Conservation (phyloP, 2,113 vertebrate species). For the Fregata magnificens region DNA sequence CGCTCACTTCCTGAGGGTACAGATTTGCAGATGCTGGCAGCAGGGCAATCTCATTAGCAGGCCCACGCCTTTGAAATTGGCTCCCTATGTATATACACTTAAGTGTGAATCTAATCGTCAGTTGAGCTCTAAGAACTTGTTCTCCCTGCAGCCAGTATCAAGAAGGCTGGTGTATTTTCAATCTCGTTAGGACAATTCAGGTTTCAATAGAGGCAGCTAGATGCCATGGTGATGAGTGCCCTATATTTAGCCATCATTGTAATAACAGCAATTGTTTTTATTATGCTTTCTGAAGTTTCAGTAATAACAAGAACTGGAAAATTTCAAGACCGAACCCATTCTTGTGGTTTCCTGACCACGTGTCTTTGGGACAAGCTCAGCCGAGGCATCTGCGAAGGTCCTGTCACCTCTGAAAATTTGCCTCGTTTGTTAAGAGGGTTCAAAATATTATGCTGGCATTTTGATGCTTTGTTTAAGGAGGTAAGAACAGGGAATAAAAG, state of each 20-base stretch:
- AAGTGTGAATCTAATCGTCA: conserved; percentile 30
- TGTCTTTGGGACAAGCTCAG: background rate
- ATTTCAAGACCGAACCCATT: background rate
- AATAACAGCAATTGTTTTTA: background rate
- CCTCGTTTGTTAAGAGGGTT: background rate
- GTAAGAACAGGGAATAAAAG: background rate
- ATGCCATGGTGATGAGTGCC: background rate
- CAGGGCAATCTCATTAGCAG: conserved; percentile 53
- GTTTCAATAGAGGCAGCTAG: background rate
- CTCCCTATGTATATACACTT: background rate
- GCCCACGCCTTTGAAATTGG: conserved; percentile 41
- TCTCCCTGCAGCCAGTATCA: background rate
- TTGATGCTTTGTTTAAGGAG: background rate
- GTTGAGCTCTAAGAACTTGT: background rate
- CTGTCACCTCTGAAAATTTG: background rate
- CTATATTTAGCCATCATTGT: background rate
- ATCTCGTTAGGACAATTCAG: background rate
- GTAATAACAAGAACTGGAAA: background rate
- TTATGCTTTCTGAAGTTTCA: background rate
- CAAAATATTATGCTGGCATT: background rate
- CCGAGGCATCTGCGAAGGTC: background rate
- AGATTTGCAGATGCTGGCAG: conserved; percentile 38
- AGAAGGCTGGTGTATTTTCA: background rate
- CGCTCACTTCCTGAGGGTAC: background rate
- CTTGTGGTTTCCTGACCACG: background rate